Evolutionary conservation across 2,113 vertebrate species (phyloP), one percentile per base, ranked within the genome.

Genomic region (Piprites chloris): DNA sequence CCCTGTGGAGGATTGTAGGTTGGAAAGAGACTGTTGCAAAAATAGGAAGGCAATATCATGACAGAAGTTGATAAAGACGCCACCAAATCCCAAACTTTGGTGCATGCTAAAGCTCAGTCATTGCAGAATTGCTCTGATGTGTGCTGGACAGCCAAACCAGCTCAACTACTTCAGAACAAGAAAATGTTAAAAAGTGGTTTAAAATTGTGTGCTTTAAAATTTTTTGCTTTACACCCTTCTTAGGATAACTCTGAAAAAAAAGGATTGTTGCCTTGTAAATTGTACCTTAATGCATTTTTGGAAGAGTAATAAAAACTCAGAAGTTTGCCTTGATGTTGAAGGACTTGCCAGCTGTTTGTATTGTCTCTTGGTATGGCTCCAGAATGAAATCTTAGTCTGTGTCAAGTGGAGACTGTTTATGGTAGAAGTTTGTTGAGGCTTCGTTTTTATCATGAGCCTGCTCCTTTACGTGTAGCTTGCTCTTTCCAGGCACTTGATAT

Each of bases 341-440:
- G 95, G 88, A 84, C 95, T 94, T 81, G 9, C 37, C 5, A 16
- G 33, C 90, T 95, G 68, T 94, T 94, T 96, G 85, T 93, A 18
- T 90, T 88, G 92, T 88, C 92, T 88, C 92, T 90, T 92, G 12
- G 7, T 90, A 11, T 90, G 68, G 65, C 73, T 95, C 80, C 85
- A 72, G 68, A 71, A 56, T 21, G 18, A 80, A 90, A 81, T 77
- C 81, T 19, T 72, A 73, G 50, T 63, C 79, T 83, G 28, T 92
- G 63, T 88, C 76, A 89, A 84, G 44, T 78, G 33, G 73, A 69
- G 46, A 46, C 12, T 93, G 46, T 83, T 88, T 73, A 41, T 67
- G 33, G 30, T 52, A 55, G 15, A 89, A 87, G 46, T 84, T 94
- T 95, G 92, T 94, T 96, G 93, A 92, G 95, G n/a, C 87, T 92